phyloP scores from a whole-genome alignment of 2,797 vertebrate genomes.

The Myotis daubentonii region DNA sequence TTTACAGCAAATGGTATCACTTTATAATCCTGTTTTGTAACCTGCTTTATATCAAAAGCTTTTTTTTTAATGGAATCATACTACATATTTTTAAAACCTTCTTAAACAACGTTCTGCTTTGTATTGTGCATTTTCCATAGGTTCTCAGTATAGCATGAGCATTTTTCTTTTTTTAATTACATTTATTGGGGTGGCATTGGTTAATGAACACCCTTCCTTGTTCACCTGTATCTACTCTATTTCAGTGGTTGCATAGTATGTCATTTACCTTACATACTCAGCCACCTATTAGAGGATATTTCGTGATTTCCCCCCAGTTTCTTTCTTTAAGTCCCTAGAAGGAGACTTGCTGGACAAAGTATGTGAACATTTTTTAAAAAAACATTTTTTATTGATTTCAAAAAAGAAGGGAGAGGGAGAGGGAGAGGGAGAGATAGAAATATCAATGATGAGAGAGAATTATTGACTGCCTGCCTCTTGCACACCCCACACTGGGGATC shows the following conservation, averaged over 20 bases:
- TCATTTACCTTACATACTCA: neutral
- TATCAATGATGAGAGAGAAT: too few relatives aligned
- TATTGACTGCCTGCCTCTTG: too few relatives aligned
- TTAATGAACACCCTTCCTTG: neutral
- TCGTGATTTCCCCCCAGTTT: neutral
- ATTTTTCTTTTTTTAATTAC: neutral
- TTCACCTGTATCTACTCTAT: neutral
- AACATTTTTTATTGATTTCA: too few relatives aligned
- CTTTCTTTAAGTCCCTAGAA: constrained; percentile 34
- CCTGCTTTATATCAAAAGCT: neutral
- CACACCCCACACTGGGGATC: too few relatives aligned
- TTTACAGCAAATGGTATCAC: neutral
- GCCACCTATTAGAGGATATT: neutral
- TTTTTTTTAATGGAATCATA: neutral
- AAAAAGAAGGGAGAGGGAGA: too few relatives aligned
- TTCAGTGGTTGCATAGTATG: neutral
- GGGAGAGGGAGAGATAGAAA: too few relatives aligned
- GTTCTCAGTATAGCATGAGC: neutral
- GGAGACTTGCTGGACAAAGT: neutral
- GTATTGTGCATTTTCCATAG: neutral
- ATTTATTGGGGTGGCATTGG: too few relatives aligned
- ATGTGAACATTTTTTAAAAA: neutral
- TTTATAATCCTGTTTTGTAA: neutral
- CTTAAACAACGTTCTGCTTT: neutral
- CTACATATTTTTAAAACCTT: neutral